phyloP scores from a whole-genome alignment of 2,113 vertebrate species.

The Rhinolophus ferrumequinum region DNA sequence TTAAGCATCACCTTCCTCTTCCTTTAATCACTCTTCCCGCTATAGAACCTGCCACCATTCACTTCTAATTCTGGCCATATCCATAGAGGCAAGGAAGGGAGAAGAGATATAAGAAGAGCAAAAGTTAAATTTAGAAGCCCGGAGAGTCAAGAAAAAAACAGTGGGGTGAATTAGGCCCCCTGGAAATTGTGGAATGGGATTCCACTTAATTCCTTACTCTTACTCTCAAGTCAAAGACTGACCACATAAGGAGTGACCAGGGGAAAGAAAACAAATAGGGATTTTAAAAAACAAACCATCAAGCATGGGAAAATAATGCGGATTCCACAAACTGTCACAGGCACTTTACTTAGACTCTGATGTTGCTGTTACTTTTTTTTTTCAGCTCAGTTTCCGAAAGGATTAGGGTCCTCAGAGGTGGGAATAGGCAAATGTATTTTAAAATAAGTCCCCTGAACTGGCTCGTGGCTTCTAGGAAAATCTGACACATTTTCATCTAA shows the following conservation, averaged over 20 bases:
- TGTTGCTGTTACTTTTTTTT: not conserved
- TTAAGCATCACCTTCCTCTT: not conserved
- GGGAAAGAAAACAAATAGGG: not conserved
- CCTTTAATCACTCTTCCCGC: not conserved
- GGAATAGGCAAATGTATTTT: slow-evolving; percentile 40
- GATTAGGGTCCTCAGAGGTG: not conserved
- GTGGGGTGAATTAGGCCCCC: not conserved
- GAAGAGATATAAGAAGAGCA: not conserved
- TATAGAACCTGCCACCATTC: not conserved
- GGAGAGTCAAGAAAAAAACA: not conserved
- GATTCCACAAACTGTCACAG: not conserved
- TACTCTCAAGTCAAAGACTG: not conserved
- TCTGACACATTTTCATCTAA: slow-evolving; percentile 54
- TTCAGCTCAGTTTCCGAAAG: slow-evolving; percentile 25
- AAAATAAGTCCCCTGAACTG: slow-evolving; percentile 15
- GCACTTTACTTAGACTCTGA: slow-evolving; percentile 12
- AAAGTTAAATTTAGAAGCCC: slow-evolving; percentile 44
- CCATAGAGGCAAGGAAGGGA: not conserved
- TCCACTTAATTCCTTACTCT: not conserved
- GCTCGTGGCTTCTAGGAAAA: slow-evolving; percentile 42
- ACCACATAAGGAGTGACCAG: not conserved
- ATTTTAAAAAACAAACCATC: not conserved
- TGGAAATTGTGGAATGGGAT: not conserved
- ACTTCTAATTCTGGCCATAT: not conserved
- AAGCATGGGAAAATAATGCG: not conserved